phyloP scores from a whole-genome alignment of 2,888 invertebrate genomes.

The Tetragonula carbonaria region DNA sequence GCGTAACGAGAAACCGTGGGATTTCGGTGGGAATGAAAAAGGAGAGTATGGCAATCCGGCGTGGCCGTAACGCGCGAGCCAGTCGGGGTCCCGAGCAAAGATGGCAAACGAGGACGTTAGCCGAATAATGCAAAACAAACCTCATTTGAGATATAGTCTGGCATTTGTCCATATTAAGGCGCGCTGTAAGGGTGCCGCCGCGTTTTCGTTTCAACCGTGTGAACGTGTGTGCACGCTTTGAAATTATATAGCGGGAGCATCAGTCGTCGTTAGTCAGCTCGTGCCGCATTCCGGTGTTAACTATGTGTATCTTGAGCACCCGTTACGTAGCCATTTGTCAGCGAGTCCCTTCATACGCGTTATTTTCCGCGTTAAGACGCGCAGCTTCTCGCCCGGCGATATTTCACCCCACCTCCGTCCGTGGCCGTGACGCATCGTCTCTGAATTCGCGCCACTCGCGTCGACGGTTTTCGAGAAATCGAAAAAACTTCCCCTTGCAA shows the following conservation, averaged over 20 bases:
- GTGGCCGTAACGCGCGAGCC: slow-evolving; percentile 68
- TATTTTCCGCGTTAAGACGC: slow-evolving; percentile 67
- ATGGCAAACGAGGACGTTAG: slow-evolving; percentile 79
- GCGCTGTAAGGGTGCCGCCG: slow-evolving; percentile 61
- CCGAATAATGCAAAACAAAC: slow-evolving; percentile 83
- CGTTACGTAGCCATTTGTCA: slow-evolving; percentile 75
- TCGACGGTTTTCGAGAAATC: neutral
- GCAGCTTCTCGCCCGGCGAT: slow-evolving; percentile 42
- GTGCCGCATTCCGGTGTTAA: slow-evolving; percentile 73
- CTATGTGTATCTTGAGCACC: slow-evolving; percentile 78
- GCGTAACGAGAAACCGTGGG: slow-evolving; percentile 23
- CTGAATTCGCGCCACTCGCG: slow-evolving; percentile 2
- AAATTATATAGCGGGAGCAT: slow-evolving; percentile 74
- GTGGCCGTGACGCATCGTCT: slow-evolving; percentile 37
- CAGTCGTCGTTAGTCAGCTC: slow-evolving; percentile 75
- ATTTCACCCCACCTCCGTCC: slow-evolving; percentile 42
- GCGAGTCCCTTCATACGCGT: slow-evolving; percentile 65
- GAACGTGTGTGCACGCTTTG: slow-evolving; percentile 62
- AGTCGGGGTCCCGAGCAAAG: slow-evolving; percentile 64
- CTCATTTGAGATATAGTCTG: slow-evolving; percentile 79
- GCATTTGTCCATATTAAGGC: slow-evolving; percentile 82
- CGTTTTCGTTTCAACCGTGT: slow-evolving; percentile 56
- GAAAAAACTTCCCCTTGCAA: neutral
- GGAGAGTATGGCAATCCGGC: slow-evolving; percentile 54
- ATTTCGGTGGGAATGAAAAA: slow-evolving; percentile 54